Evolutionary conservation across 2,113 vertebrate species (phyloP).

Genomic region (Silurus meridionalis): DNA sequence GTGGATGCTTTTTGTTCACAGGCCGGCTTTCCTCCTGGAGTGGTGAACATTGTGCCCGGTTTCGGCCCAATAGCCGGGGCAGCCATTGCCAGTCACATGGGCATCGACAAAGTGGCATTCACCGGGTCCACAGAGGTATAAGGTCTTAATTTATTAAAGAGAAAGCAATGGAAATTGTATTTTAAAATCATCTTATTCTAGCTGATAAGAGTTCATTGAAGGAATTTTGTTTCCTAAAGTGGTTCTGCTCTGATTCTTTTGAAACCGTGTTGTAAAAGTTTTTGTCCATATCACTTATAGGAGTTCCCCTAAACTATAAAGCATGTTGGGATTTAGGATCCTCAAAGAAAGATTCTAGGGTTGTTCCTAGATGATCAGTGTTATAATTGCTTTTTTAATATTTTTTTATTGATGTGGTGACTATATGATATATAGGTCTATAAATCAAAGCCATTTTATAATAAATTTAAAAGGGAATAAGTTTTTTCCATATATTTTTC

Average conservation of each 20-base stretch:
- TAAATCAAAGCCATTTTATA: background rate
- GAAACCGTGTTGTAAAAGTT: background rate
- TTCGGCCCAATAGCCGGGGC: constrained; percentile 88
- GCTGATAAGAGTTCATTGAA: background rate
- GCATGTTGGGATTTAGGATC: background rate
- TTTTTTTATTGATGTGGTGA: background rate
- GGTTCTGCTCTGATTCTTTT: background rate
- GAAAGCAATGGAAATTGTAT: background rate
- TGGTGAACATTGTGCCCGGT: constrained; percentile 93
- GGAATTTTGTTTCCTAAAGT: background rate
- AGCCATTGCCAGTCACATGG: constrained; percentile 85
- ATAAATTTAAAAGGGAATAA: background rate
- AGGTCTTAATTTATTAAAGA: background rate
- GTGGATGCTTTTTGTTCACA: constrained; percentile 57
- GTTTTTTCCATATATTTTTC: background rate
- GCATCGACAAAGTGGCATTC: constrained; percentile 82
- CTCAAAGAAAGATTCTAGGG: background rate
- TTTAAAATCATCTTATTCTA: background rate
- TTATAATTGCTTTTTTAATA: background rate
- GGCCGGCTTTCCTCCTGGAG: constrained; percentile 92
- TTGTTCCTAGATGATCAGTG: background rate
- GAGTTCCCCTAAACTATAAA: background rate
- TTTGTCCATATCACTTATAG: background rate
- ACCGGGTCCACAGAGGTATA: constrained; percentile 26
- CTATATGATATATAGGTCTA: background rate